Conservation (phyloP, 1,140 invertebrate genomes). For the Macrotrachela quadricornifera region DNA sequence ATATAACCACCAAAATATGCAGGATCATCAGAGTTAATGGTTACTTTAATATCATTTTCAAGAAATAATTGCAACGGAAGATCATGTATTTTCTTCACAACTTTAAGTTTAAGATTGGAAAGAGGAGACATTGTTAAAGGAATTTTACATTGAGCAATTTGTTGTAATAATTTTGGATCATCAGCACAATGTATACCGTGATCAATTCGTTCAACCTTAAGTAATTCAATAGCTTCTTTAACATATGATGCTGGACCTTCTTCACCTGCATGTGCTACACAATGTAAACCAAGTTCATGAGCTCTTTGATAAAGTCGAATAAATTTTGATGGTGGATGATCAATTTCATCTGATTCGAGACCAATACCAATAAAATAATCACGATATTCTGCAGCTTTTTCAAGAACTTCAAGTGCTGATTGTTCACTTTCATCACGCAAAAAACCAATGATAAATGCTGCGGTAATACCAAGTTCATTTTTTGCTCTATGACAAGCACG, state of each 20-base stretch:
- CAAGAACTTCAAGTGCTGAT: constrained; percentile 30
- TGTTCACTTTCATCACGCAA: constrained; percentile 29
- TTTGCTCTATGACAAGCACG: too few species aligned
- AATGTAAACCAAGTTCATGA: constrained; percentile 27
- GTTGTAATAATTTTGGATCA: constrained; percentile 32
- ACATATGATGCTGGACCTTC: constrained; percentile 30
- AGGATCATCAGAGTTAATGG: background rate
- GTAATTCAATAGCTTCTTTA: constrained; percentile 31
- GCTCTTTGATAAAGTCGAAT: constrained; percentile 11
- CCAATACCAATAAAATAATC: constrained; percentile 35
- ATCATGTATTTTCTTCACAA: too few species aligned
- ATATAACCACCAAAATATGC: background rate
- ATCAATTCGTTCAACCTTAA: constrained; percentile 38
- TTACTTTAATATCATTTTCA: background rate
- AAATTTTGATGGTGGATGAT: background rate
- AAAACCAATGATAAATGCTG: constrained; percentile 33
- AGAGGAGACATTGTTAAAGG: constrained; percentile 32
- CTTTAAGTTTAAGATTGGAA: too few species aligned
- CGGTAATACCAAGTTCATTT: constrained; percentile 30
- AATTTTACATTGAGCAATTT: constrained; percentile 19
- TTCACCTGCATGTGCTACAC: constrained; percentile 42
- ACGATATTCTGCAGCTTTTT: constrained; percentile 31
- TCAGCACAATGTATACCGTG: constrained; percentile 39
- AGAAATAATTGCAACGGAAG: background rate
- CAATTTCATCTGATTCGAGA: constrained; percentile 29